Conservation (phyloP, 2,797 vertebrate genomes). For the Takifugu rubripes region DNA sequence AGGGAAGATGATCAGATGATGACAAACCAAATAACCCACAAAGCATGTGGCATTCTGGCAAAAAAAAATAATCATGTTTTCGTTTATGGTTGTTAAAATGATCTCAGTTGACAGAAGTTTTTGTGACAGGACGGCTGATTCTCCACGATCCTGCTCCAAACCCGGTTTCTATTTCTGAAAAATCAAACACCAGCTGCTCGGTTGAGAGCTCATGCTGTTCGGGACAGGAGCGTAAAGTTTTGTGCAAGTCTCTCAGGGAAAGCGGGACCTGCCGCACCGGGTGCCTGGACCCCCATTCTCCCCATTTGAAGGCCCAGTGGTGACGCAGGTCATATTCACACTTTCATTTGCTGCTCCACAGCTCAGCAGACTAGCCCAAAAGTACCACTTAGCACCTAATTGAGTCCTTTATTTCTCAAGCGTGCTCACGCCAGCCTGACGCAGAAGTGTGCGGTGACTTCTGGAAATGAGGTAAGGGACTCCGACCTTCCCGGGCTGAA, state of each 20-base stretch:
- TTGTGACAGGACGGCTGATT: too few relatives aligned
- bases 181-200: too few relatives aligned
- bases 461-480: constrained; percentile 18
- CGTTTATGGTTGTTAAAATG: neutral
- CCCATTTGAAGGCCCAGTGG: neutral
- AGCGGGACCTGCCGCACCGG: neutral
- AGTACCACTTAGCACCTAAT: constrained; percentile 22
- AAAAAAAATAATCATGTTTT: too few relatives aligned
- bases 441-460: constrained; percentile 22
- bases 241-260: neutral
- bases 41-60: too few relatives aligned
- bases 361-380: constrained; percentile 16
- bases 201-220: neutral
- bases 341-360: constrained; percentile 15
- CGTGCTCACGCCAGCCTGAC: constrained; percentile 15
- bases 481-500: constrained; percentile 19
- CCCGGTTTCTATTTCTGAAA: too few relatives aligned
- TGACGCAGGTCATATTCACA: neutral
- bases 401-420: constrained; percentile 18
- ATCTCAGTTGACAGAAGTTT: too few relatives aligned
- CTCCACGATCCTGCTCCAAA: too few relatives aligned
- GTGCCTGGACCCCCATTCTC: neutral
- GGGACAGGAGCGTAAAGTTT: neutral
- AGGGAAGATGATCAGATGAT: neutral
- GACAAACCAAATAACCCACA: neutral